phyloP scores from a whole-genome alignment of 2,797 vertebrate species.

The Pantherophis vulpinus region DNA sequence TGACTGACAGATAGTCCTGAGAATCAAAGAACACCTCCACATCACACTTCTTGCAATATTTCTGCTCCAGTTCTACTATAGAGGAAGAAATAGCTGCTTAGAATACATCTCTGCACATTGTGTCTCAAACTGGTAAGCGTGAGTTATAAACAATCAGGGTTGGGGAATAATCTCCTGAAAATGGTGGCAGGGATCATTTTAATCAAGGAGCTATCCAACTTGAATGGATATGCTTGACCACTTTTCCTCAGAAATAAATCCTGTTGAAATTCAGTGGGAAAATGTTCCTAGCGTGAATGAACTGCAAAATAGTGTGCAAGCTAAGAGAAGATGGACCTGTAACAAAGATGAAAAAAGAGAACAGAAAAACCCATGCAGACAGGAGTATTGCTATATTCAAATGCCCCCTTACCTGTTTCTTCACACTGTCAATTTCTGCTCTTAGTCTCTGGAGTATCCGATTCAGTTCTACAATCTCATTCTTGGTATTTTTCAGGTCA shows the following conservation, averaged over 20 bases:
- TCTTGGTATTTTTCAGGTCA: conserved; percentile 64
- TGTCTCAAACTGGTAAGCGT: not conserved
- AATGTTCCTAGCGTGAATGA: not conserved
- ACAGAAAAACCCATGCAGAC: not conserved
- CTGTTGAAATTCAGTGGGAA: not conserved
- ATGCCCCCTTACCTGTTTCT: conserved; percentile 74
- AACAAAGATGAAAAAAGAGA: not conserved
- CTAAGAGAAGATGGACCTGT: not conserved
- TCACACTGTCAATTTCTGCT: conserved; percentile 78
- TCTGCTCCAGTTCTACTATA: not conserved
- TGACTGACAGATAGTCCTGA: not conserved
- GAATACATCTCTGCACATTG: not conserved
- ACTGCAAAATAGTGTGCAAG: not conserved
- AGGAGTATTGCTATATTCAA: not conserved
- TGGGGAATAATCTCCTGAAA: not conserved
- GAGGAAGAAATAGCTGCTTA: not conserved
- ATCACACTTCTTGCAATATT: not conserved
- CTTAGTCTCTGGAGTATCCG: conserved; percentile 82
- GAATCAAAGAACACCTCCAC: not conserved
- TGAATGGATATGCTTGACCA: not conserved
- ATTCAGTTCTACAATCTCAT: conserved; percentile 79
- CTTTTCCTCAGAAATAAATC: not conserved
- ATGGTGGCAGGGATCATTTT: not conserved
- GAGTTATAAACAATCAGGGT: not conserved
- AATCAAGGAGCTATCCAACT: not conserved